Percentiles rank a stretch among this genome's conserved stretches.
Evolutionary conservation across 1,140 invertebrate species (phyloP).

Genomic region (Bombus superbus): DNA sequence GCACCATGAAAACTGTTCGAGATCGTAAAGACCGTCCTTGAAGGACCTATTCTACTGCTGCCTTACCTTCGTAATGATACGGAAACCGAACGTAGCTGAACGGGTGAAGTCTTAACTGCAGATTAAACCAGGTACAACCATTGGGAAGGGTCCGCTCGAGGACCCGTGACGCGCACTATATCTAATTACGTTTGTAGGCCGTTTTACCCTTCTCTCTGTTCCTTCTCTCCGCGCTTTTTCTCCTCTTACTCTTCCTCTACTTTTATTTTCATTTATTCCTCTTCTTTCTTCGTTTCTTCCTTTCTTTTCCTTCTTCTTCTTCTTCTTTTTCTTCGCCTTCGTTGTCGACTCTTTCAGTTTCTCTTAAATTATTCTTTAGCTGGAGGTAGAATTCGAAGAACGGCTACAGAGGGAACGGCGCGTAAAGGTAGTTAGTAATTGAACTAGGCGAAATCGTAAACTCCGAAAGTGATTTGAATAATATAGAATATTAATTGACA

Average conservation of each 20-base stretch:
- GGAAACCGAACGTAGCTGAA: constrained; percentile 16
- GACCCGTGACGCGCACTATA: constrained; percentile 8
- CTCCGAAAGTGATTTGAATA: constrained; percentile 16
- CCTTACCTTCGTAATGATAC: constrained; percentile 59
- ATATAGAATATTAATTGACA: constrained; percentile 76
- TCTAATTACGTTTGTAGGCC: constrained; percentile 58
- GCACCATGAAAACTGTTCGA: constrained; percentile 71
- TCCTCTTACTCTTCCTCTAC: too few species aligned
- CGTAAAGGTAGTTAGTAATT: constrained; percentile 66
- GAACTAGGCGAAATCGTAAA: constrained; percentile 61
- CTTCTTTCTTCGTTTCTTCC: background rate
- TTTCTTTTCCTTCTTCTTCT: background rate
- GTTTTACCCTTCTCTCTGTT: constrained; percentile 27
- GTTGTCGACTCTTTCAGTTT: constrained; percentile 50
- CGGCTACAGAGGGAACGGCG: constrained; percentile 51
- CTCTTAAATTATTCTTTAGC: constrained; percentile 17
- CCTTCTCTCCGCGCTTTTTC: background rate
- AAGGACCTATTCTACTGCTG: constrained; percentile 25
- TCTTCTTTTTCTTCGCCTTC: constrained; percentile 14
- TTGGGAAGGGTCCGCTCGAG: constrained; percentile 35
- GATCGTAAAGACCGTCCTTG: background rate
- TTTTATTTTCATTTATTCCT: constrained; percentile 30
- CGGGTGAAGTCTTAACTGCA: constrained; percentile 51
- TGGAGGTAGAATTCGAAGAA: constrained; percentile 61
- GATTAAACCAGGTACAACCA: constrained; percentile 69